Evolutionary conservation across 2,797 vertebrate genomes (phyloP).

Genomic region (Onychomys torridus): DNA sequence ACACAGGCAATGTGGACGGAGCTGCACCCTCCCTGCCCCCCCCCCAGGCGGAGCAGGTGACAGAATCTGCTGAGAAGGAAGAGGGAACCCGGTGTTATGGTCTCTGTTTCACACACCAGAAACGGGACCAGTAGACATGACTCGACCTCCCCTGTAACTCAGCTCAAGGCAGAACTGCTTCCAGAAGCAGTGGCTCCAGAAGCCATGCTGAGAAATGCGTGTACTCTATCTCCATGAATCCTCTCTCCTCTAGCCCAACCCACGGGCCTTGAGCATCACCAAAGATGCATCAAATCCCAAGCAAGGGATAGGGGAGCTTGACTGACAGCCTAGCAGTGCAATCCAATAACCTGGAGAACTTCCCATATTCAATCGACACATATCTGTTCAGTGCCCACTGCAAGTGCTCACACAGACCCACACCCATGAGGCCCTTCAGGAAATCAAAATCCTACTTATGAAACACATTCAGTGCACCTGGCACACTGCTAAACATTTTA

Average conservation of each 20-base stretch:
- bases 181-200: background rate
- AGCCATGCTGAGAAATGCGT: background rate
- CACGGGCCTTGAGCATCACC: background rate
- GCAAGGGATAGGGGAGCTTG: background rate
- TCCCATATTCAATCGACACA: background rate
- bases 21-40: too few species aligned
- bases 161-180: background rate
- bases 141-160: background rate
- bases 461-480: background rate
- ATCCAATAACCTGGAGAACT: background rate
- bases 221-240: background rate
- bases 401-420: background rate
- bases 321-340: background rate
- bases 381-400: background rate
- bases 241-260: background rate
- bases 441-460: slow-evolving; percentile 18
- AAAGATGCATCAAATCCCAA: background rate
- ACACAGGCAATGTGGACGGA: background rate
- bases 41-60: background rate
- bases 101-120: background rate
- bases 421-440: background rate
- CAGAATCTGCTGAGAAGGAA: background rate
- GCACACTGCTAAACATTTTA: background rate
- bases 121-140: background rate
- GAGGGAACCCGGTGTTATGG: background rate